Percentiles rank a stretch among this genome's conserved stretches.
Conservation (phyloP, 2,797 vertebrate genomes). For the Cryptoblepharus egeriae region DNA sequence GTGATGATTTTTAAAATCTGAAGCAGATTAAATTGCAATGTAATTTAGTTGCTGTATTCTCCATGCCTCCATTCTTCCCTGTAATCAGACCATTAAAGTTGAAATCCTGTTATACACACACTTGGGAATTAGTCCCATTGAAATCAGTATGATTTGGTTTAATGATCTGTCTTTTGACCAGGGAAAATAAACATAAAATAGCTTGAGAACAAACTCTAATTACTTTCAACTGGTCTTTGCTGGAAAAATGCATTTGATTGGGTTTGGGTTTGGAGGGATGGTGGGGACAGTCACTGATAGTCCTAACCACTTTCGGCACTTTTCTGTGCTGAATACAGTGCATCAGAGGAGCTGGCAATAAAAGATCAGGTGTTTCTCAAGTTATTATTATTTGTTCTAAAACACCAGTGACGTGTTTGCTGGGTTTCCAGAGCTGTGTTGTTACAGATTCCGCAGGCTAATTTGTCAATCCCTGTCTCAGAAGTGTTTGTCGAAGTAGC, state of each 20-base stretch:
- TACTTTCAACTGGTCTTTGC: too few species aligned
- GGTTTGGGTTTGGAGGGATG: too few species aligned
- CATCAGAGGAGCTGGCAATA: neutral
- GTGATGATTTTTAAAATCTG: neutral
- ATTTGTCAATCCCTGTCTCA: neutral
- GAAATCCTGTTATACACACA: neutral
- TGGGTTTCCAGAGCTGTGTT: neutral
- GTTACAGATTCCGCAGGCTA: neutral
- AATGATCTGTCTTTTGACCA: neutral
- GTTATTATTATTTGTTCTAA: neutral
- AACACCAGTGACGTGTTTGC: neutral
- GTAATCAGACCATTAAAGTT: neutral
- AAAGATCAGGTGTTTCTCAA: neutral
- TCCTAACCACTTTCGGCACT: neutral
- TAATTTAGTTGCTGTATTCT: neutral
- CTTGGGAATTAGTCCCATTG: neutral
- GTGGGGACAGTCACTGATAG: neutral
- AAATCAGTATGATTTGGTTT: neutral
- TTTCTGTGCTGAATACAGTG: neutral
- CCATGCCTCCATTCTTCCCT: neutral
- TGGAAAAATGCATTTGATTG: too few species aligned
- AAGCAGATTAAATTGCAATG: neutral
- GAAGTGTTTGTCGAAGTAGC: constrained; percentile 15
- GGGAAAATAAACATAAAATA: too few species aligned
- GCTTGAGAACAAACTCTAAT: too few species aligned